phyloP scores from a whole-genome alignment of 2,888 invertebrate genomes.

The Brenthis hecate region DNA sequence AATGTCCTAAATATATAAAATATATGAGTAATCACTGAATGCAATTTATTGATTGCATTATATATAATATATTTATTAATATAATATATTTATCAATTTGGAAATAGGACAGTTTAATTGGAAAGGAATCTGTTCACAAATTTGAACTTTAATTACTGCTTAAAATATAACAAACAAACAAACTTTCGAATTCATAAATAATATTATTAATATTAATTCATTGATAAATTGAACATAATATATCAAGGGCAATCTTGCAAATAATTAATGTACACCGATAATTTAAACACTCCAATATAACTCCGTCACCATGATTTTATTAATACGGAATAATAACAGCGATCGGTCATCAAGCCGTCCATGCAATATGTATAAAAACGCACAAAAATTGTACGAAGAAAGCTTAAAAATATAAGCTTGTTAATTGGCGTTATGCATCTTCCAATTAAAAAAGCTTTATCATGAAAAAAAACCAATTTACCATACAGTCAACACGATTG shows the following conservation, averaged over 20 bases:
- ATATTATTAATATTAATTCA: too few relatives aligned
- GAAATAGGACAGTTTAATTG: too few relatives aligned
- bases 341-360: slow-evolving; percentile 28
- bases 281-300: slow-evolving; percentile 3
- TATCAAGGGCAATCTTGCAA: not conserved
- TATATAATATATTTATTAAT: too few relatives aligned
- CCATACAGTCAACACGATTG: slow-evolving; percentile 27
- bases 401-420: slow-evolving; percentile 16
- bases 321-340: slow-evolving; percentile 23
- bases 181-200: too few relatives aligned
- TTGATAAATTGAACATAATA: not conserved
- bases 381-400: slow-evolving; percentile 9
- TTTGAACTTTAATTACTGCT: too few relatives aligned
- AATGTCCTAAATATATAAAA: too few relatives aligned
- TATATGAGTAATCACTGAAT: too few relatives aligned
- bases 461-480: slow-evolving; percentile 34
- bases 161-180: too few relatives aligned
- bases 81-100: too few relatives aligned
- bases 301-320: not conserved
- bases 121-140: too few relatives aligned
- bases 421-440: not conserved
- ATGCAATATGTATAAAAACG: slow-evolving; percentile 22
- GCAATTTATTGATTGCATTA: too few relatives aligned
- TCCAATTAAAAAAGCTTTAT: slow-evolving; percentile 33
- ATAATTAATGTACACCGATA: not conserved